Percentiles rank a stretch among this genome's conserved stretches.
Conservation (phyloP, 1,140 invertebrate species). For the Diachasmimorpha longicaudata region DNA sequence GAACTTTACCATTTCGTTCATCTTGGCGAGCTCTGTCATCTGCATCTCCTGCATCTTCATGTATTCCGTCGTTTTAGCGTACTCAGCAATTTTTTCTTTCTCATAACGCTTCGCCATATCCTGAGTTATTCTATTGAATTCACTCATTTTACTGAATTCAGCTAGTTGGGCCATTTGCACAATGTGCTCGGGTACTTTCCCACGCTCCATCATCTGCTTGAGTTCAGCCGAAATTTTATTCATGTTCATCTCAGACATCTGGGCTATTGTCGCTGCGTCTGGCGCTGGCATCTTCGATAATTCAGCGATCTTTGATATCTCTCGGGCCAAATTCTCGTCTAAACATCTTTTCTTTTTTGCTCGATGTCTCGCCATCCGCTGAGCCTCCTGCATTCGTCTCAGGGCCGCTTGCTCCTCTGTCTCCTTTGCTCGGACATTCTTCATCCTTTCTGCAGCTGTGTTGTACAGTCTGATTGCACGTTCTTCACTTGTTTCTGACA, state of each 20-base stretch:
- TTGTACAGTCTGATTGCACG: slow-evolving; percentile 49
- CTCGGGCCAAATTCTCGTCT: slow-evolving; percentile 58
- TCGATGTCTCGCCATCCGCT: slow-evolving; percentile 58
- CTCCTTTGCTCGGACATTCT: slow-evolving; percentile 56
- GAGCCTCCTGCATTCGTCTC: slow-evolving; percentile 60
- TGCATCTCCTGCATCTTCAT: slow-evolving; percentile 59
- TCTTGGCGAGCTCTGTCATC: slow-evolving; percentile 56
- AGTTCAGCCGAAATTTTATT: slow-evolving; percentile 61
- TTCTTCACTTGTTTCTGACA: slow-evolving; percentile 56
- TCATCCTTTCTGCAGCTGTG: slow-evolving; percentile 55
- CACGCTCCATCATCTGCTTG: slow-evolving; percentile 62
- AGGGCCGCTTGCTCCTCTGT: slow-evolving; percentile 56
- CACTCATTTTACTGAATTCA: slow-evolving; percentile 60
- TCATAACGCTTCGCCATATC: slow-evolving; percentile 60
- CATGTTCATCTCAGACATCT: slow-evolving; percentile 62
- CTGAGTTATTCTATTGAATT: slow-evolving; percentile 58
- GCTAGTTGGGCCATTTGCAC: slow-evolving; percentile 62
- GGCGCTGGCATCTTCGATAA: slow-evolving; percentile 54
- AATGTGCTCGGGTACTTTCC: slow-evolving; percentile 61
- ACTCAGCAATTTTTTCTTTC: slow-evolving; percentile 60
- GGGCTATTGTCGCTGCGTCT: slow-evolving; percentile 53
- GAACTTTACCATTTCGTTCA: slow-evolving; percentile 60
- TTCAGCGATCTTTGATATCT: slow-evolving; percentile 60
- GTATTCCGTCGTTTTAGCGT: slow-evolving; percentile 56
- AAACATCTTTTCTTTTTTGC: slow-evolving; percentile 61